phyloP scores from a whole-genome alignment of 2,797 vertebrate species.

The Cheirogaleus major region DNA sequence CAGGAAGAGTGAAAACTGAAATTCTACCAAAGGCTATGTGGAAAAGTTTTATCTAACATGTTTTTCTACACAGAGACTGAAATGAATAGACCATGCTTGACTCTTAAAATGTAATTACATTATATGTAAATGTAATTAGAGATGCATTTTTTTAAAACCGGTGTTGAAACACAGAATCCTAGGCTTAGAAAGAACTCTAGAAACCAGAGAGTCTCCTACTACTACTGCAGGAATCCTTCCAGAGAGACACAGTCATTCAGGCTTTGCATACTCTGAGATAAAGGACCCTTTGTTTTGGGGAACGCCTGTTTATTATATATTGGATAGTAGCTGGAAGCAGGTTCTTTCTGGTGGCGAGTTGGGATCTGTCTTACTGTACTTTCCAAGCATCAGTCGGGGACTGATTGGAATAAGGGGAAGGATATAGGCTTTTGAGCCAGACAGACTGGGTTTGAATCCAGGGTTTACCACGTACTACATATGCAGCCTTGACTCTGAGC shows the following conservation, averaged over 20 bases:
- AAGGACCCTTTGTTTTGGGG: neutral
- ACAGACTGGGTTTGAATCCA: neutral
- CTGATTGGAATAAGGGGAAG: neutral
- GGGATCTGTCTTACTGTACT: neutral
- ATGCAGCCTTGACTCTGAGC: neutral
- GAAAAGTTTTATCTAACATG: neutral
- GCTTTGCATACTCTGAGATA: neutral
- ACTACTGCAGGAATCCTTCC: neutral
- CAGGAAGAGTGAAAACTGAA: neutral
- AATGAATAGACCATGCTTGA: neutral
- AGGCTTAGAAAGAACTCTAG: neutral
- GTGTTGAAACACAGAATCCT: neutral
- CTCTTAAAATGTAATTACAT: neutral
- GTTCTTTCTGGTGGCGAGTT: neutral
- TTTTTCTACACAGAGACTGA: neutral
- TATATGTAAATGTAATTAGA: neutral
- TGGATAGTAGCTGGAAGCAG: neutral
- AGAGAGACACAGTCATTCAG: neutral
- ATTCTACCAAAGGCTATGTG: neutral
- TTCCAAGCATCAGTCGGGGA: neutral
- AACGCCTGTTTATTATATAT: neutral
- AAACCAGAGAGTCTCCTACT: neutral
- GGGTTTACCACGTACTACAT: neutral
- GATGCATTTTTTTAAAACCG: neutral
- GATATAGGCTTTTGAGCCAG: neutral